Percentiles rank a stretch among this genome's conserved stretches.
phyloP scores from a whole-genome alignment of 2,888 invertebrate species.

The Spodoptera littoralis region DNA sequence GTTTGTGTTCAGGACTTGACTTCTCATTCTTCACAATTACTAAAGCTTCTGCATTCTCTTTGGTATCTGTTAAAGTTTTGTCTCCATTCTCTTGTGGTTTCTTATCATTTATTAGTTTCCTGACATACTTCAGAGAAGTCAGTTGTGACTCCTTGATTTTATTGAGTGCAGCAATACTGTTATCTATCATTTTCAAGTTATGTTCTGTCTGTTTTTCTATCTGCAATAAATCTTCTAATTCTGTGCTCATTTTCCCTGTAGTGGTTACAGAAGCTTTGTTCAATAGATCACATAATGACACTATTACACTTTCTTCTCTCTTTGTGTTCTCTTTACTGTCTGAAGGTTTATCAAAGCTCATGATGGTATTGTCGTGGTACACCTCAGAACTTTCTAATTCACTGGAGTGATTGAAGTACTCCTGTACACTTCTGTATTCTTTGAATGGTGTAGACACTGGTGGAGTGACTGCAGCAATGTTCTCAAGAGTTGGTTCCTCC shows the following conservation, averaged over 20 bases:
- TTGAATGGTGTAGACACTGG: constrained; percentile 80
- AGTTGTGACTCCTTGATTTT: constrained; percentile 72
- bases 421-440: constrained; percentile 75
- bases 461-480: constrained; percentile 73
- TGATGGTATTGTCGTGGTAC: constrained; percentile 75
- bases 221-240: constrained; percentile 70
- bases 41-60: constrained; percentile 48
- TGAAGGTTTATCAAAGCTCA: constrained; percentile 73
- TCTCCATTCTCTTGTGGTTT: constrained; percentile 49
- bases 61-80: constrained; percentile 55
- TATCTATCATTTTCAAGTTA: constrained; percentile 73
- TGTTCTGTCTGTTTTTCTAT: constrained; percentile 69
- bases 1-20: constrained; percentile 53
- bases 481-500: constrained; percentile 69
- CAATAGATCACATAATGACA: constrained; percentile 78
- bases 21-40: constrained; percentile 47
- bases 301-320: constrained; percentile 78
- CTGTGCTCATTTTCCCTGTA: constrained; percentile 60
- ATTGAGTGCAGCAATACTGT: constrained; percentile 65
- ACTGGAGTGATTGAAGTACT: constrained; percentile 75
- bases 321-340: constrained; percentile 60
- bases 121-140: constrained; percentile 69
- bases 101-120: constrained; percentile 70
- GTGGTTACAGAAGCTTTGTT: constrained; percentile 74
- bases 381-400: constrained; percentile 66